Conservation (phyloP, 1,140 invertebrate genomes). For the Chironomus tepperi region DNA sequence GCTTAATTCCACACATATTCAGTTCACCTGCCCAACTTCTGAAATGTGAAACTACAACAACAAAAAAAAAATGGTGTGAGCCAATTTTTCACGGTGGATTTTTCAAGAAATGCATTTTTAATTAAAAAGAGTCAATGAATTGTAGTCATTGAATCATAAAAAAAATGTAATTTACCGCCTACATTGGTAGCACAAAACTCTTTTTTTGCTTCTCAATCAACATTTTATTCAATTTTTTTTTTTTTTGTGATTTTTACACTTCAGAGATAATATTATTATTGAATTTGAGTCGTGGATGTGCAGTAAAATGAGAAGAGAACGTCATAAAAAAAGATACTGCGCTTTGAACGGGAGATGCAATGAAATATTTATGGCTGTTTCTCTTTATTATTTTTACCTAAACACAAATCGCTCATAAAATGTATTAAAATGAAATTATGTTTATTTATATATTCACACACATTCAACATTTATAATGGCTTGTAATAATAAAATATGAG, state of each 20-base stretch:
- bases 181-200: background rate
- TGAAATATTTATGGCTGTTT: background rate
- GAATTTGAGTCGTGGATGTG: too few species aligned
- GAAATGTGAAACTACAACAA: background rate
- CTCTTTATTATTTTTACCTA: background rate
- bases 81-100: constrained; percentile 11
- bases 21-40: background rate
- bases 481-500: background rate
- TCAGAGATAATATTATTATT: too few species aligned
- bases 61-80: background rate
- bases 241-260: too few species aligned
- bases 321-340: too few species aligned
- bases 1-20: background rate
- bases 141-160: background rate
- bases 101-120: background rate
- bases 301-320: too few species aligned
- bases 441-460: background rate
- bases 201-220: background rate
- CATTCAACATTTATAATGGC: background rate
- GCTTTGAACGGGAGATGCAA: too few species aligned
- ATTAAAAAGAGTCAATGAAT: constrained; percentile 15
- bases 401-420: background rate
- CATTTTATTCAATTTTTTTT: too few species aligned
- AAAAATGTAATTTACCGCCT: constrained; percentile 12
- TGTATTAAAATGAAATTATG: constrained; percentile 9